These are phyloP conservation scores for Brachionus koreanus DNA, from an alignment of 1,140 invertebrate species.

Conservation along the genomic window DNA sequence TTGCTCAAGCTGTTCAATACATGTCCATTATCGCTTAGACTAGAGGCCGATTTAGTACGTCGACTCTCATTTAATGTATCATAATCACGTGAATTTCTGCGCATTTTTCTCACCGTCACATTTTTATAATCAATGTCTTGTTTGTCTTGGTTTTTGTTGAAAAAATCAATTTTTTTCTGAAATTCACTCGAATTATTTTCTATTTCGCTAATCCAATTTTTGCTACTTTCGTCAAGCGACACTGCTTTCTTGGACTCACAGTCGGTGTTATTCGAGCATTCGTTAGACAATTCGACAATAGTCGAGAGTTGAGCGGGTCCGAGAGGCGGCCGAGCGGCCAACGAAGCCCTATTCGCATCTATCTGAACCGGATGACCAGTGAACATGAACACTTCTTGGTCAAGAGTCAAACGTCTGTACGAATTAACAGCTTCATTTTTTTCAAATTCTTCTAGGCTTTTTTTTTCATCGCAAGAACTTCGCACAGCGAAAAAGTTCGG, in stretches of 20 bases:
- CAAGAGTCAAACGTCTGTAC: not conserved
- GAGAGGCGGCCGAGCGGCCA: not conserved
- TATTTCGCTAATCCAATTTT: not conserved
- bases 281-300: not conserved
- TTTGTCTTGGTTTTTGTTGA: not conserved
- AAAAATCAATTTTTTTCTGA: constrained; percentile 31
- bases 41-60: not conserved
- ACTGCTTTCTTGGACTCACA: not conserved
- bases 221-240: not conserved
- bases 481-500: not conserved
- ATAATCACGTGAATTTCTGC: not conserved
- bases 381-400: constrained; percentile 23
- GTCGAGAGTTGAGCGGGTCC: not conserved
- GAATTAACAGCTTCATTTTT: not conserved
- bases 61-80: constrained; percentile 2
- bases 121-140: not conserved
- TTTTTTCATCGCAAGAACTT: not conserved
- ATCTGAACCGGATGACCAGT: not conserved
- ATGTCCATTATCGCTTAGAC: not conserved
- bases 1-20: not conserved
- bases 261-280: constrained; percentile 18
- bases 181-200: constrained; percentile 4
- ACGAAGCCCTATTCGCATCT: not conserved
- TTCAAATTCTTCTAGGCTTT: not conserved
- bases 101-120: not conserved